Conservation (phyloP, 2,888 invertebrate genomes). For the Drosophila austrosaltans region DNA sequence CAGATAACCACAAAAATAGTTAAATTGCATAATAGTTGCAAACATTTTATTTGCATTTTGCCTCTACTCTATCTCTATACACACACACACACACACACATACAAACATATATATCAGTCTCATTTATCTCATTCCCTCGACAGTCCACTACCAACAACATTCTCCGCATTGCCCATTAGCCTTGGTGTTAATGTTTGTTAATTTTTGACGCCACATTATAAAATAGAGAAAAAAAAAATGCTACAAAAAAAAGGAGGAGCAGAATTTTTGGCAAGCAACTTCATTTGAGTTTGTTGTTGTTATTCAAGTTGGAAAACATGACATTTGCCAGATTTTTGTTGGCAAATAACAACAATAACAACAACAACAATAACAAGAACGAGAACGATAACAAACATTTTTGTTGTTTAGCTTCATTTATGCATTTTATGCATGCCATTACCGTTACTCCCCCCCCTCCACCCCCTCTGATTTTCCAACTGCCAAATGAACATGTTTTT, state of each 20-base stretch:
- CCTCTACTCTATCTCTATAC: neutral
- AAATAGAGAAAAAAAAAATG: slow-evolving; percentile 2
- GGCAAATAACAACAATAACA: neutral
- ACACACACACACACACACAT: neutral
- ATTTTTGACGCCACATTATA: slow-evolving; percentile 54
- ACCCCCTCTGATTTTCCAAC: neutral
- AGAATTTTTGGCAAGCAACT: slow-evolving; percentile 45
- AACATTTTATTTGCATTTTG: slow-evolving; percentile 63
- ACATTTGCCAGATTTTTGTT: slow-evolving; percentile 16
- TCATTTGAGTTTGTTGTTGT: slow-evolving; percentile 21
- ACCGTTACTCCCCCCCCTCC: neutral
- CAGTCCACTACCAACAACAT: too few relatives aligned
- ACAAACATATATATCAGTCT: slow-evolving; percentile 21
- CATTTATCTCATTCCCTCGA: slow-evolving; percentile 29
- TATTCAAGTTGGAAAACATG: slow-evolving; percentile 16
- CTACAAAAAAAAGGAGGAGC: slow-evolving; percentile 14
- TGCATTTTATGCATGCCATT: slow-evolving; percentile 21
- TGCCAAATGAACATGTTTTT: slow-evolving; percentile 15
- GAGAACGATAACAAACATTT: slow-evolving; percentile 11
- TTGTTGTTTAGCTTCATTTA: slow-evolving; percentile 29
- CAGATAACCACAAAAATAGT: slow-evolving; percentile 61
- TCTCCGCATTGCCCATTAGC: neutral
- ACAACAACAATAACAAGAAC: neutral
- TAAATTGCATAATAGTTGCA: slow-evolving; percentile 67
- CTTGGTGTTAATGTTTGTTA: slow-evolving; percentile 60